These are phyloP conservation scores for Cactoblastis cactorum DNA, from an alignment of 2,888 invertebrate species.

Conservation along the genomic window DNA sequence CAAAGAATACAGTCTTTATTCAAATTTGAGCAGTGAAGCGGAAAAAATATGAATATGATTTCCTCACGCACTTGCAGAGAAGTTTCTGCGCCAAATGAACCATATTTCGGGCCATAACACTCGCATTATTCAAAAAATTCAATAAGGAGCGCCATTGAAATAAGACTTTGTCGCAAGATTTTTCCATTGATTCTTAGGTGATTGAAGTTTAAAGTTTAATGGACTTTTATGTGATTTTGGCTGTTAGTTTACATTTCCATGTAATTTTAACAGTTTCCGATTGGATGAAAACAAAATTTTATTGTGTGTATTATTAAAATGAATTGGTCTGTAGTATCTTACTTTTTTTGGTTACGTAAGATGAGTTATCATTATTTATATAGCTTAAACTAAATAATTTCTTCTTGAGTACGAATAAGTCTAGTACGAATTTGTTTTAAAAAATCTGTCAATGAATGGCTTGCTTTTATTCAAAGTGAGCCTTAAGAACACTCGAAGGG, in stretches of 20 bases:
- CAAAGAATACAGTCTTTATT: conserved; percentile 67
- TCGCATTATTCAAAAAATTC: conserved; percentile 69
- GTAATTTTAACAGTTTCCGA: no score
- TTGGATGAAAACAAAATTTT: no score
- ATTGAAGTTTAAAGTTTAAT: no score
- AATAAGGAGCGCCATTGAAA: conserved; percentile 25
- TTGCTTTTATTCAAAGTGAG: conserved; percentile 63
- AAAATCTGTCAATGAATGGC: conserved; percentile 33
- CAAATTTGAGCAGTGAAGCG: conserved; percentile 73
- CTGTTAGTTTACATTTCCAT: no score
- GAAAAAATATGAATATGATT: conserved; percentile 78
- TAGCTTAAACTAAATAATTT: no score
- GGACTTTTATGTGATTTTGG: no score
- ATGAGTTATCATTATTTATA: no score
- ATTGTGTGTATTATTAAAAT: no score
- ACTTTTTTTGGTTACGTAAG: no score
- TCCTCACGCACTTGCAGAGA: conserved; percentile 63
- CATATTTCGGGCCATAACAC: conserved; percentile 75
- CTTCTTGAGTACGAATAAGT: background rate
- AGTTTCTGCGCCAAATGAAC: conserved; percentile 75
- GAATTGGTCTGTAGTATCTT: no score
- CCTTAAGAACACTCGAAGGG: conserved; percentile 65
- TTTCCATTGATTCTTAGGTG: background rate
- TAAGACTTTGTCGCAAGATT: conserved; percentile 20
- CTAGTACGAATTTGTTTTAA: background rate